Evolutionary conservation across 2,113 vertebrate genomes (phyloP).

Genomic region (Dissostichus mawsoni): DNA sequence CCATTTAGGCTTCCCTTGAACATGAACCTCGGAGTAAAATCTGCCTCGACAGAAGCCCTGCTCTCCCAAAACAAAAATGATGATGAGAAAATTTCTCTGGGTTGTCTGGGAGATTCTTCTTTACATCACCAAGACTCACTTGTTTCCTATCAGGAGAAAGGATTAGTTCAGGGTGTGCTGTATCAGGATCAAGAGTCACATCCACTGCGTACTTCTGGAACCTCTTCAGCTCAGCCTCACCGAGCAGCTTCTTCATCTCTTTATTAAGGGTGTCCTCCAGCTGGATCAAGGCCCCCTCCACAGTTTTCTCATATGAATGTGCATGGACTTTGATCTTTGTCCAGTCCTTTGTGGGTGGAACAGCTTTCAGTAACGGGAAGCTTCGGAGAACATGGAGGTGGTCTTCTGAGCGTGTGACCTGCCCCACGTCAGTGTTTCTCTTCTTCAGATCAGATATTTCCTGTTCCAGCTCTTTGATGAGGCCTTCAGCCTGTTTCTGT

Average conservation of each 20-base stretch:
- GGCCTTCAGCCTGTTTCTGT: not conserved
- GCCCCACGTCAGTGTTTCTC: constrained; percentile 11
- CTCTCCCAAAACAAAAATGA: not conserved
- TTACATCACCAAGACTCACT: not conserved
- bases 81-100: constrained; percentile 9
- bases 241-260: not conserved
- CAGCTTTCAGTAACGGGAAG: not conserved
- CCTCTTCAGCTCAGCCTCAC: not conserved
- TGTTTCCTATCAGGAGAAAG: constrained; percentile 29
- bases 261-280: constrained; percentile 7
- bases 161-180: not conserved
- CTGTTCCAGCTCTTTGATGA: constrained; percentile 17
- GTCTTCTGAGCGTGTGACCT: constrained; percentile 16
- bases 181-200: constrained; percentile 35
- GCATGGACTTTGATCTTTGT: not conserved
- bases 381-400: constrained; percentile 9
- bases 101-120: constrained; percentile 8
- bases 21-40: constrained; percentile 31
- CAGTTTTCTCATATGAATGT: constrained; percentile 7
- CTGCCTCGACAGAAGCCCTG: constrained; percentile 30
- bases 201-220: not conserved
- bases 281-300: constrained; percentile 19
- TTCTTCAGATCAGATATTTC: constrained; percentile 24
- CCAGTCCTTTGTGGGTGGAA: constrained; percentile 26
- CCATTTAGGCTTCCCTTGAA: not conserved